phyloP scores from a whole-genome alignment of 1,140 invertebrate genomes.

The Platorchestia sp. region DNA sequence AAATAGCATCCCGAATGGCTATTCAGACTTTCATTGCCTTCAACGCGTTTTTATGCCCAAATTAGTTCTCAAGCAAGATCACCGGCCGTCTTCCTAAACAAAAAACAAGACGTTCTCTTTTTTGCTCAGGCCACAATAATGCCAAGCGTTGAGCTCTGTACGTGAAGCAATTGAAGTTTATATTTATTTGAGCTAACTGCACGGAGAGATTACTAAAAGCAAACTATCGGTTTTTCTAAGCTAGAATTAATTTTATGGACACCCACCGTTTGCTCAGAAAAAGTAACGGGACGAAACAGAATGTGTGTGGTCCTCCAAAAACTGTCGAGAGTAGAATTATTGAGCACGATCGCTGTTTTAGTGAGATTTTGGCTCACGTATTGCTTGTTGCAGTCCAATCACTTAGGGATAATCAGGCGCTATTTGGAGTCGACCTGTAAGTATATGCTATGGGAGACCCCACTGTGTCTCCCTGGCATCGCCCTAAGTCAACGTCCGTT shows the following conservation, averaged over 20 bases:
- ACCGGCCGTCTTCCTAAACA: not conserved
- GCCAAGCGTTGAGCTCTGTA: not conserved
- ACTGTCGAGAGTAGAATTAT: not conserved
- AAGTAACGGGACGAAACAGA: not conserved
- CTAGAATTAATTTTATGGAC: not conserved
- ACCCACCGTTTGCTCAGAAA: not conserved
- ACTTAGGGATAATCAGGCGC: constrained; percentile 14
- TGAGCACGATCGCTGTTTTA: not conserved
- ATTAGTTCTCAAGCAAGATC: too few relatives aligned
- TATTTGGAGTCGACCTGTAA: not conserved
- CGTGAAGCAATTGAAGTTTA: not conserved
- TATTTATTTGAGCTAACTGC: not conserved
- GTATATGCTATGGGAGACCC: not conserved
- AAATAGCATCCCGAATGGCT: too few relatives aligned
- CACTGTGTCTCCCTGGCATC: not conserved
- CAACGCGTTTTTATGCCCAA: too few relatives aligned
- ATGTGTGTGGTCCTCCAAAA: constrained; percentile 34
- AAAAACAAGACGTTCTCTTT: not conserved
- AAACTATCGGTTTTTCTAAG: not conserved
- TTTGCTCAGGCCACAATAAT: too few relatives aligned
- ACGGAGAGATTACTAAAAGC: not conserved
- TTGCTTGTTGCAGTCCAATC: constrained; percentile 13
- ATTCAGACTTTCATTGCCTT: too few relatives aligned
- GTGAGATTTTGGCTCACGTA: constrained; percentile 23
- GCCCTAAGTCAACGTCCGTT: not conserved